A percentile compares a stretch with the other conserved stretches of the same genome.
Conservation (phyloP, 2,113 vertebrate species). For the Hymenochirus boettgeri region DNA sequence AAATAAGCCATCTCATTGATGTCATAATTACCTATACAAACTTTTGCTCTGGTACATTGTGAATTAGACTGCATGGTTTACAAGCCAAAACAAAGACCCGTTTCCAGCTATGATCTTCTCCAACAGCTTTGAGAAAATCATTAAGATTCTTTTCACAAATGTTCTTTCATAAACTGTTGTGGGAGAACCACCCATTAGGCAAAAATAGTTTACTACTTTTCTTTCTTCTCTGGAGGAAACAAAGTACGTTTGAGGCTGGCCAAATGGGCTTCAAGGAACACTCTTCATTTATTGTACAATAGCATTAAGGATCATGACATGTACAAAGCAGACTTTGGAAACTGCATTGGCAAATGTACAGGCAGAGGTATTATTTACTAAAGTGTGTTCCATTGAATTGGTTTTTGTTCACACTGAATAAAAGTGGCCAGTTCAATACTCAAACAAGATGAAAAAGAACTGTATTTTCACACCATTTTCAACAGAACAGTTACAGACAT, state of each 20-base stretch:
- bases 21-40: conserved; percentile 61
- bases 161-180: conserved; percentile 81
- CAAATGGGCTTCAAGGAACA: conserved; percentile 67
- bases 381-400: conserved; percentile 54
- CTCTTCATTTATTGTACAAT: conserved; percentile 67
- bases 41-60: conserved; percentile 77
- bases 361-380: conserved; percentile 62
- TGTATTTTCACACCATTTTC: conserved; percentile 49
- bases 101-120: conserved; percentile 69
- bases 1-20: conserved; percentile 73
- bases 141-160: conserved; percentile 83
- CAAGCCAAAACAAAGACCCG: conserved; percentile 65
- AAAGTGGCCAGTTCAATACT: conserved; percentile 52
- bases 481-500: conserved; percentile 51
- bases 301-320: conserved; percentile 66
- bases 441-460: conserved; percentile 49
- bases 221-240: conserved; percentile 71
- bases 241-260: conserved; percentile 62
- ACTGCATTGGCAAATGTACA: conserved; percentile 64
- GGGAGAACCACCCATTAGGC: conserved; percentile 75
- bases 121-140: conserved; percentile 70
- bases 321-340: conserved; percentile 67
- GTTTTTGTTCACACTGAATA: conserved; percentile 50
- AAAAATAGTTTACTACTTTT: conserved; percentile 73
- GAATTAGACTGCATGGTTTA: conserved; percentile 79